A percentile compares a stretch with the other conserved stretches of the same genome.
Evolutionary conservation across 2,797 vertebrate species (phyloP).

Genomic region (Tarsius wallacei): DNA sequence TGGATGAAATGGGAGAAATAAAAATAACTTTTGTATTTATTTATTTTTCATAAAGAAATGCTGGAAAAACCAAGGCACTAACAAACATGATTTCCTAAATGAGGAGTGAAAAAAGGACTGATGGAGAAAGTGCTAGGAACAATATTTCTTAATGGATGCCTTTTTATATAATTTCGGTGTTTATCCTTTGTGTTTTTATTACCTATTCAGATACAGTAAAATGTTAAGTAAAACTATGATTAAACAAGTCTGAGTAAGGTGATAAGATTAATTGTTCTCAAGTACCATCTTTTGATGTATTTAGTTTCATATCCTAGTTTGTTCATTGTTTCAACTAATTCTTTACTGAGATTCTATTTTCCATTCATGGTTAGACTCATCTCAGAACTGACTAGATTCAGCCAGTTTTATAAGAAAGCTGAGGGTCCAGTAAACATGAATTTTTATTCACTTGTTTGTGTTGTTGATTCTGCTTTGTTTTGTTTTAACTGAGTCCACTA

Average conservation of each 20-base stretch:
- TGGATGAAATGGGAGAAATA: background rate
- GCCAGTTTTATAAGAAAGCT: background rate
- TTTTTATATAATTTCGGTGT: background rate
- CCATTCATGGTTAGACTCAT: background rate
- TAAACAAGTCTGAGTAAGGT: background rate
- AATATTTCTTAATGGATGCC: background rate
- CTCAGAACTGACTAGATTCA: background rate
- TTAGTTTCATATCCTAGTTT: background rate
- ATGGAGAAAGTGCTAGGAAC: background rate
- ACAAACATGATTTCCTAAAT: background rate
- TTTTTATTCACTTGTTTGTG: background rate
- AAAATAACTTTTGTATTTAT: background rate
- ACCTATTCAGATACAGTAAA: background rate
- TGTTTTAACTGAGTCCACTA: background rate
- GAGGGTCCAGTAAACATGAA: background rate
- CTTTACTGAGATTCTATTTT: background rate
- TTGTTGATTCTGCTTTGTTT: background rate
- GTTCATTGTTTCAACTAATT: background rate
- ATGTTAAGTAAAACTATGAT: background rate
- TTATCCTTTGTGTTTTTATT: background rate
- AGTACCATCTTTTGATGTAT: background rate
- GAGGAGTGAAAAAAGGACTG: background rate
- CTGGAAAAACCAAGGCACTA: background rate
- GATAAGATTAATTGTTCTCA: background rate
- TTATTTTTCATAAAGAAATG: background rate